Base-by-base conservation (phyloP, 2,113 vertebrate species). In the human region DNA sequence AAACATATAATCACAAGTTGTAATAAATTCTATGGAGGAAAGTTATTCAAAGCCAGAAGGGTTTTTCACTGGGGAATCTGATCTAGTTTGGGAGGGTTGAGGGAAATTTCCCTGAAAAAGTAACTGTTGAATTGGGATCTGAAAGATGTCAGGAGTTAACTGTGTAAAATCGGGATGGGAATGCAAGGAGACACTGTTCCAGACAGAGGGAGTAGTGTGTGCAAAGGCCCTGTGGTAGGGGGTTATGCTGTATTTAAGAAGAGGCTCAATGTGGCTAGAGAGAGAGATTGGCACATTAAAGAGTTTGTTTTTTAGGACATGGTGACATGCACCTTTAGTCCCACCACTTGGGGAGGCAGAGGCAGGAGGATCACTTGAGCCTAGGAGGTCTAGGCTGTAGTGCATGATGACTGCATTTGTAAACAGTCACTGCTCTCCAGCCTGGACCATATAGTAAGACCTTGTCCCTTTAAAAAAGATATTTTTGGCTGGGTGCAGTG, bases 131-230 rank as follows among this genome's bases (percentile, higher is more conserved):
- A 73, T 79, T 89, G n/a, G 73, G 30, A 43, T 72, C 52, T 92
- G 83, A 72, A 84, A 64, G 72, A 59, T 84, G 20, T 80, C 84
- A 88, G 55, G 52, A 75, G 32, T 82, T 96, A 90, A 90, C 50
- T 90, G 23, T 90, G 23, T 75, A 85, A 89, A 70, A 80, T 4
- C 66, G 13, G 78, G 73, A 66, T 86, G 55, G 22, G 27, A 89
- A 38, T 55, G 70, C 32, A 78, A 57, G 35, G 23, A 90, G 73
- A 81, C 1, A 4, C 52, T 68, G 43, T 89, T 73, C 23, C 20
- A 38, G 45, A 70, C 17, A 79, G n/a, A 38, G 43, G 40, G 35
- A 75, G 50, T 0, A 76, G 57, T 35, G 5, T 64, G 17, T 82
- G 73, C 48, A 72, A 78, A 83, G 52, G 75, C 32, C 30, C 20